Evolutionary conservation across 1,140 invertebrate genomes (phyloP), one percentile per base, ranked within the genome.

Genomic region (Halictus rubicundus): DNA sequence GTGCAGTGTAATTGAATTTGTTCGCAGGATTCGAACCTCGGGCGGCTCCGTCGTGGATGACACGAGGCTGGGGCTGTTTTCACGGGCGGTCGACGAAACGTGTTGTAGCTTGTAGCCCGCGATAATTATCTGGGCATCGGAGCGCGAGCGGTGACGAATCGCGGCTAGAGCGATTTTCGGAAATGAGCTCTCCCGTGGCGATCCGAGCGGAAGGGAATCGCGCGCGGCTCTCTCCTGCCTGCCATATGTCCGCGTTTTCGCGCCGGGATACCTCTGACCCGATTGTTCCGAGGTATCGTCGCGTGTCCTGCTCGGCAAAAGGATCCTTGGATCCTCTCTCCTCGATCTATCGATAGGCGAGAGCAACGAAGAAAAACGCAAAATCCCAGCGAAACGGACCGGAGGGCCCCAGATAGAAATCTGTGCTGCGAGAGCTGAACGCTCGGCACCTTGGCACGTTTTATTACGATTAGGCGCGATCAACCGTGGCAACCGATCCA

Each of bases 381-480:
- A 27, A 25, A 39, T 32, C 60, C 32, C 23, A 65, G 32, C 37
- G 68, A n/a, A 79, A 64, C 70, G 69, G 68, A 69, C 75, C 70
- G 77, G 66, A 32, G 32, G 2, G 32, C 32, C 32, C 71, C 37
- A 87, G 91, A 91, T 91, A 91, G 90, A 92, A 91, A 92, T 92
- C 92, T 89, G 87, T 89, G 87, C 87, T 88, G 83, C 84, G 81
- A 89, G 81, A 89, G 89, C 85, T 89, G 88, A 89, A 78, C 87
- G 86, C 81, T 81, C 63, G 86, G 78, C 88, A 91, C 91, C 91
- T 92, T 92, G 91, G 91, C 90, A 91, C 90, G 90, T 92, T 92
- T 89, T 90, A 92, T 92, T 92, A 90, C 89, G 90, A 92, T 92
- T 92, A 92, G 90, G 86, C 82, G 89, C 92, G 90, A 87, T 87